phyloP scores from a whole-genome alignment of 2,888 invertebrate genomes.

The Rotaria socialis region DNA sequence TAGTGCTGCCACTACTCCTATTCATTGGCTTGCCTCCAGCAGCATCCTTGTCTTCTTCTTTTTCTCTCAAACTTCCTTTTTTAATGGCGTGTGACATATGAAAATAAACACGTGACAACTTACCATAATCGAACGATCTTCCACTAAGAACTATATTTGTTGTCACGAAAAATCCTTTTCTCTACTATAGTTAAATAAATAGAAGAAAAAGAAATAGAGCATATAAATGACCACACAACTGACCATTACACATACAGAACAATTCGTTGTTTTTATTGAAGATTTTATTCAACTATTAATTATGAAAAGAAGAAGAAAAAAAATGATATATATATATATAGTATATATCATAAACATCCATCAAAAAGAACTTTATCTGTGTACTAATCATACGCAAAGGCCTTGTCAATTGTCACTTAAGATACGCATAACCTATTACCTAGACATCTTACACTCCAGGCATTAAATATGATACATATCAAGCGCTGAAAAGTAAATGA shows the following conservation, averaged over 20 bases:
- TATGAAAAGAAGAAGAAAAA: background rate
- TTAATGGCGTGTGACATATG: background rate
- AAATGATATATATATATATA: background rate
- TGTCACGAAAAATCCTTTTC: background rate
- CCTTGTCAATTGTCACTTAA: background rate
- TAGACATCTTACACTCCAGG: background rate
- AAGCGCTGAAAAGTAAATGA: background rate
- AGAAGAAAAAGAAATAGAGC: background rate
- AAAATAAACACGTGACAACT: background rate
- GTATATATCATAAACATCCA: background rate
- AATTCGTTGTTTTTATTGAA: background rate
- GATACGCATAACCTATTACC: slow-evolving; percentile 2
- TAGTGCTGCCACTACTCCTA: background rate
- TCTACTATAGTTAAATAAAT: background rate
- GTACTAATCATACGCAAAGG: background rate
- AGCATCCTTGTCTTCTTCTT: background rate
- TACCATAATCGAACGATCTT: background rate
- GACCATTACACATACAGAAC: background rate
- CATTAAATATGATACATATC: background rate
- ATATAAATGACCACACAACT: background rate
- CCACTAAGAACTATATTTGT: background rate
- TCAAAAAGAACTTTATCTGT: background rate
- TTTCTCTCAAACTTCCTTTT: background rate
- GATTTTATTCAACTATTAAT: background rate
- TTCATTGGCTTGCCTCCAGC: background rate